A percentile compares a stretch with the other conserved stretches of the same genome.
Conservation (phyloP, 2,888 invertebrate species). For the Cheilosia urbana region DNA sequence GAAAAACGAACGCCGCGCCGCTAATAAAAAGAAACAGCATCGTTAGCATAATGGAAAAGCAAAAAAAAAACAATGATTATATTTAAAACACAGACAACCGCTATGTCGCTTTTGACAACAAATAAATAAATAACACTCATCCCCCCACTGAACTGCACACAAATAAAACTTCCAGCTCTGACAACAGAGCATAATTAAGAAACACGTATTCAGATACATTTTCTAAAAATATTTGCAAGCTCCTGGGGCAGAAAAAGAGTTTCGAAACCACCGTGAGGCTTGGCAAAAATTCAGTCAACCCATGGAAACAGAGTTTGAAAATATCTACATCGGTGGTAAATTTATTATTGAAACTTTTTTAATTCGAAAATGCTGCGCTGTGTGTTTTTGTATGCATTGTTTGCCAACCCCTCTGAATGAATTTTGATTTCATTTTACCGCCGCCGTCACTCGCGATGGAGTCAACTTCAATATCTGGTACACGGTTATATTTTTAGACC, state of each 20-base stretch:
- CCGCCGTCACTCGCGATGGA: neutral
- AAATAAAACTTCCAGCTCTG: neutral
- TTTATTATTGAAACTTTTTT: constrained; percentile 11
- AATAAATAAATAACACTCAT: constrained; percentile 27
- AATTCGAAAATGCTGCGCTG: neutral
- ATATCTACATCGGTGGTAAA: neutral
- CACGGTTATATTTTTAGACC: constrained; percentile 15
- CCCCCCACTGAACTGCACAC: neutral
- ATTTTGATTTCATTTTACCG: constrained; percentile 13
- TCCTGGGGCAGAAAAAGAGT: too few species aligned
- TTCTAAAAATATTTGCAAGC: neutral
- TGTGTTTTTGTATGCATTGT: neutral
- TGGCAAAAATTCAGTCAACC: too few species aligned
- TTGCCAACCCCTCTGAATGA: too few species aligned
- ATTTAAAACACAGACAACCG: constrained; percentile 29
- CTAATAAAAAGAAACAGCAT: constrained; percentile 15
- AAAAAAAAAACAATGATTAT: constrained; percentile 15
- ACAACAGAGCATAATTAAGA: neutral
- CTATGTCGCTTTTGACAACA: constrained; percentile 25
- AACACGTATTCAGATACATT: neutral
- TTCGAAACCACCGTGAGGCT: too few species aligned
- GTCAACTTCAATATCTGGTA: constrained; percentile 7
- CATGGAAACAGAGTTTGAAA: neutral
- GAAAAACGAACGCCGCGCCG: neutral
- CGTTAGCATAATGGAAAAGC: constrained; percentile 39